A percentile compares a stretch with the other conserved stretches of the same genome.
Evolutionary conservation across 1,140 invertebrate species (phyloP).

Genomic region (Hylaeus anthracinus): DNA sequence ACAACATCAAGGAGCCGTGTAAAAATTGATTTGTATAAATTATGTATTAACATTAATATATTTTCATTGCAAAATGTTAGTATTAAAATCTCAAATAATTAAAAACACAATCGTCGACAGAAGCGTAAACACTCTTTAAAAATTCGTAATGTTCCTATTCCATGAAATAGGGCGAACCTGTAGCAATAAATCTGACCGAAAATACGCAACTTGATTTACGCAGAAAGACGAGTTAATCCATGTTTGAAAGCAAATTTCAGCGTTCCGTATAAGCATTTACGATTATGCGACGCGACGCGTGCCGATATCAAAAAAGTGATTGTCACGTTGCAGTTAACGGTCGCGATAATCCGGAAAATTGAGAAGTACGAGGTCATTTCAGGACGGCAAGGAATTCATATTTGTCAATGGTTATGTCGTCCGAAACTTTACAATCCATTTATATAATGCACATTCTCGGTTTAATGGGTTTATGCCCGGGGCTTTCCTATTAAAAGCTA

Average conservation of each 20-base stretch:
- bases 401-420: slow-evolving; percentile 13
- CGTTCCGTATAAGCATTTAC: background rate
- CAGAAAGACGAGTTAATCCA: background rate
- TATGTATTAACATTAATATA: no score
- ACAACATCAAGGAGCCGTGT: no score
- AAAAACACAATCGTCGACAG: background rate
- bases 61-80: no score
- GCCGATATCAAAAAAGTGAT: background rate
- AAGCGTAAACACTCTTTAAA: background rate
- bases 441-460: slow-evolving; percentile 30
- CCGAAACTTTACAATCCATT: slow-evolving; percentile 33
- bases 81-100: background rate
- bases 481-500: slow-evolving; percentile 20
- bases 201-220: background rate
- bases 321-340: background rate
- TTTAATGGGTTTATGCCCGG: slow-evolving; percentile 17
- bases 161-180: background rate
- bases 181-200: background rate
- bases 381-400: background rate
- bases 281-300: background rate
- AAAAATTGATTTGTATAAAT: no score
- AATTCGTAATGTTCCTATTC: background rate
- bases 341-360: slow-evolving; percentile 9
- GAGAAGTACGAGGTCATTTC: background rate
- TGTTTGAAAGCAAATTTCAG: background rate